A percentile compares a stretch with the other conserved stretches of the same genome.
These are phyloP conservation scores for Zaprionus vittiger DNA, from an alignment of 1,140 invertebrate species.

Conservation along the genomic window DNA sequence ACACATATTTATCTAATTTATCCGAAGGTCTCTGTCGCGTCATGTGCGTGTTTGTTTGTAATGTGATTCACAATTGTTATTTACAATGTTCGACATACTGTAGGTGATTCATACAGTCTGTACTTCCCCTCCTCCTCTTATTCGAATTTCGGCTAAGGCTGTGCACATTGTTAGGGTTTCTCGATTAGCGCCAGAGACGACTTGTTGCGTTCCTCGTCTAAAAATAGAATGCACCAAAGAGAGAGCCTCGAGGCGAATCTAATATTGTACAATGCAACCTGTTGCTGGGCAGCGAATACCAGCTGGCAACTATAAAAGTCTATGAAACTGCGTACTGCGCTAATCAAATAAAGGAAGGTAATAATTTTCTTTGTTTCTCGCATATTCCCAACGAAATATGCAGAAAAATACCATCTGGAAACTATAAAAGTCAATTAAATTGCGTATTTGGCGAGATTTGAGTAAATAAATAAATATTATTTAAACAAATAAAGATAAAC, in stretches of 20 bases:
- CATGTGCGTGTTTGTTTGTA: slow-evolving; percentile 58
- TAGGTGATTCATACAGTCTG: background rate
- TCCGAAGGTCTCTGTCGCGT: slow-evolving; percentile 11
- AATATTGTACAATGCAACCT: slow-evolving; percentile 22
- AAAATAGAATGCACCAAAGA: slow-evolving; percentile 17
- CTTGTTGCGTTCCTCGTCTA: slow-evolving; percentile 32
- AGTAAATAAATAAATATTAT: background rate
- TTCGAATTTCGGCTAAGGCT: background rate
- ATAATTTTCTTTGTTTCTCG: background rate
- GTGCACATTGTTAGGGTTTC: slow-evolving; percentile 22
- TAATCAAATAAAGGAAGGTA: background rate
- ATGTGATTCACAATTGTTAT: slow-evolving; percentile 50
- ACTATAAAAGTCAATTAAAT: background rate
- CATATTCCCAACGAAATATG: background rate
- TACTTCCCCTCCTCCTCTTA: background rate
- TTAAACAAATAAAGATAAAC: background rate
- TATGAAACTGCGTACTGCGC: background rate
- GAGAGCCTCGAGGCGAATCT: background rate
- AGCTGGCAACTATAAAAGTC: slow-evolving; percentile 3
- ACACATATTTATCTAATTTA: slow-evolving; percentile 36
- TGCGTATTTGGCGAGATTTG: background rate
- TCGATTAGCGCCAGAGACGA: background rate
- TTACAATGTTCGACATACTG: slow-evolving; percentile 16
- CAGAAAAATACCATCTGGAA: background rate
- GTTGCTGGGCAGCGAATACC: slow-evolving; percentile 29